Base-by-base conservation (phyloP, 1,140 invertebrate genomes). In the Nephotettix cincticeps region DNA sequence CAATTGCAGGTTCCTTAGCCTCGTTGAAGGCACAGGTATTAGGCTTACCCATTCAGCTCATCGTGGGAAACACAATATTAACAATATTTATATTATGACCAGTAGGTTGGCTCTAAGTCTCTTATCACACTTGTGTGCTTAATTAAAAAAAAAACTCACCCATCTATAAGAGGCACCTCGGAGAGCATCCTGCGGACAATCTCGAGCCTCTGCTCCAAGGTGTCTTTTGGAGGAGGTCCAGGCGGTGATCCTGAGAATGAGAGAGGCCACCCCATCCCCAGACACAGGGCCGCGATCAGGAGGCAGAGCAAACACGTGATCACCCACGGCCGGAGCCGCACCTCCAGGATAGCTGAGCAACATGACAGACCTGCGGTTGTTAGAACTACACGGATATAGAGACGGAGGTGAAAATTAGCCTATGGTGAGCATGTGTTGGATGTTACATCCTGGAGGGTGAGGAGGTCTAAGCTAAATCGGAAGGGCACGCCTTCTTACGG, bases 101-200 rank as follows among this genome's bases (percentile, higher is more conserved):
- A n/a, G n/a, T n/a, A n/a, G n/a, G n/a, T n/a, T n/a, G n/a, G n/a
- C n/a, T n/a, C n/a, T n/a, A n/a, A n/a, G n/a, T n/a, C n/a, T n/a
- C n/a, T n/a, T n/a, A n/a, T n/a, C n/a, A n/a, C n/a, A n/a, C n/a
- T n/a, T n/a, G n/a, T n/a, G n/a, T n/a, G n/a, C n/a, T n/a, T n/a
- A n/a, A n/a, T n/a, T n/a, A n/a, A n/a, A n/a, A n/a, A n/a, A n/a
- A 36, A 36, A 14, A 74, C 69, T 75, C 36, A 76, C 75, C 75
- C 75, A 32, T 76, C 75, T n/a, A 76, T 76, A 54, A 76, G 70
- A 6, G 75, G 75, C 0, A 76, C 74, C 65, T 76, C 74, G n/a
- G 45, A 58, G 36, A 76, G 72, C 29, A 76, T 74, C 23, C 73
- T 63, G 6, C 73, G 68, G 23, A 76, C 69, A 3, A 70, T 64